Conservation (phyloP, 2,888 invertebrate genomes). For the Ceramica pisi region DNA sequence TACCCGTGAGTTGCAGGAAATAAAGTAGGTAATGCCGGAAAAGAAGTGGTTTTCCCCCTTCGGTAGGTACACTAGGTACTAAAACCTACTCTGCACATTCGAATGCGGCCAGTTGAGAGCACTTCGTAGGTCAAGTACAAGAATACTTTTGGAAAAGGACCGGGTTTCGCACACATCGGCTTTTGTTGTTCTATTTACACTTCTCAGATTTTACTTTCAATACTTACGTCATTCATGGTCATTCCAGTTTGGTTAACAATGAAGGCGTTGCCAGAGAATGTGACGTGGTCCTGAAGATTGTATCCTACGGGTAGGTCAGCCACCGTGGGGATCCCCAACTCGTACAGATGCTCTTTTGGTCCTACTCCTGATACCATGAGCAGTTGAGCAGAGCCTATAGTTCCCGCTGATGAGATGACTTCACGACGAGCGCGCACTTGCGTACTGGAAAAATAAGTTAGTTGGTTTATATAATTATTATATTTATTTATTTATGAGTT, state of each 20-base stretch:
- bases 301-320: conserved; percentile 94
- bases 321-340: conserved; percentile 91
- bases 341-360: conserved; percentile 91
- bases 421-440: conserved; percentile 92
- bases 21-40: conserved; percentile 10
- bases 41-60: conserved; percentile 10
- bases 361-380: conserved; percentile 96
- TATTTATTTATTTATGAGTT: too few relatives aligned
- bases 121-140: conserved; percentile 41
- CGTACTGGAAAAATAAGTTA: conserved; percentile 71
- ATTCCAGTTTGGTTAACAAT: conserved; percentile 92
- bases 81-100: conserved; percentile 28
- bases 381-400: conserved; percentile 96
- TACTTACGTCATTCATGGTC: conserved; percentile 92
- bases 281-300: conserved; percentile 95
- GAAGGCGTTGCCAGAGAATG: conserved; percentile 93
- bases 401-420: conserved; percentile 95
- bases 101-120: conserved; percentile 21
- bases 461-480: neutral
- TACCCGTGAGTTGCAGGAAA: too few relatives aligned
- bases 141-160: conserved; percentile 29
- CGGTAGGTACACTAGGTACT: neutral
- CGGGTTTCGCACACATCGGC: neutral
- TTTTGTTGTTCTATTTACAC: conserved; percentile 15
- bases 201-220: neutral